phyloP scores from a whole-genome alignment of 2,888 invertebrate species.

The Lepidonotus clava region DNA sequence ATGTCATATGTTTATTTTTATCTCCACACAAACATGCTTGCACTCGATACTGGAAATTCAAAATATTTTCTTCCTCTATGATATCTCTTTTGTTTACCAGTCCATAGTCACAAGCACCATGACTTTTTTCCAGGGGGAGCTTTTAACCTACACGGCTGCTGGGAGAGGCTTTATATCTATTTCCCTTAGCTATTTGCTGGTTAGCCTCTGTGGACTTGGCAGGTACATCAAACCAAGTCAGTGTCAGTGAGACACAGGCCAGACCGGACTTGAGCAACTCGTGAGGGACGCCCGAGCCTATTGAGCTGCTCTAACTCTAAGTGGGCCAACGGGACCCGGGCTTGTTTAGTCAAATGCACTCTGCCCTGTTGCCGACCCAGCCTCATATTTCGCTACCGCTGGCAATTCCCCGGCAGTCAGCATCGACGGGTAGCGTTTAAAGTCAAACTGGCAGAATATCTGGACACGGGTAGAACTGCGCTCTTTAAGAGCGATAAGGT shows the following conservation, averaged over 20 bases:
- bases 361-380: conserved; percentile 20
- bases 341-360: conserved; percentile 26
- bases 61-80: too few species aligned
- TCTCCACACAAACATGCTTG: too few species aligned
- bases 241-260: conserved; percentile 1
- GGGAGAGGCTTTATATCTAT: background rate
- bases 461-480: too few species aligned
- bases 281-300: background rate
- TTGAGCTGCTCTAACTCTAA: conserved; percentile 9
- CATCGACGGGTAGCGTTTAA: background rate
- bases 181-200: background rate
- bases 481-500: too few species aligned
- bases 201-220: background rate
- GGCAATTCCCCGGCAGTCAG: background rate
- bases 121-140: too few species aligned
- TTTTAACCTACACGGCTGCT: background rate
- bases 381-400: background rate
- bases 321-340: conserved; percentile 30
- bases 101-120: too few species aligned
- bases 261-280: background rate
- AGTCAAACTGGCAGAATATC: too few species aligned
- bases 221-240: conserved; percentile 20
- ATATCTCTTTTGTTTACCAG: too few species aligned
- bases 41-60: too few species aligned
- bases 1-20: too few species aligned